Evolutionary conservation across 1,140 invertebrate species (phyloP), one percentile per base, ranked within the genome.

Genomic region (Drosophila lini): DNA sequence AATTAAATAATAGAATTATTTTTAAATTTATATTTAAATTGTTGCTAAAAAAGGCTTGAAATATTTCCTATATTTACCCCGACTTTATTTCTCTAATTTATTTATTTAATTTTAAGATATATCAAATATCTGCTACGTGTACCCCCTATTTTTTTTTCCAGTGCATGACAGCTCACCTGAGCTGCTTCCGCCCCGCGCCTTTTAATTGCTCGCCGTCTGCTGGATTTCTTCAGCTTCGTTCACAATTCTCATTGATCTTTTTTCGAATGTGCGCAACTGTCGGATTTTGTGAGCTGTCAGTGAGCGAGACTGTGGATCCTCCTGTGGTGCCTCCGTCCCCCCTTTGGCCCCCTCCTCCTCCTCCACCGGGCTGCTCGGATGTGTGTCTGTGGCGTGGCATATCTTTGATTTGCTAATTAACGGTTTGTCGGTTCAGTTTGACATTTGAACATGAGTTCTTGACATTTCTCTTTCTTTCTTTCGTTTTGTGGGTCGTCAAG

Each of bases 361-460:
- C 8, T 5, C 16, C 19, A 10, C 13, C 7, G 15, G 9, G 8
- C 22, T 22, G 50, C 42, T 36, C 22, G 38, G 34, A 57, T 70
- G 34, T 58, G 71, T 67, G 44, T 48, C 65, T 79, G 63, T 76
- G 79, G 78, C 79, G 63, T 86, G 82, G 83, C 83, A 88, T 86
- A 89, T 84, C 84, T 89, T 89, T 89, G 84, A 89, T 89, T 89
- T 89, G 84, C 84, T 89, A 89, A 89, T 89, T 89, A 89, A 89
- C 84, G 84, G 84, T 89, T 89, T 89, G 84, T 89, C 84, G 84
- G 84, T 89, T 84, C 57, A 68, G 84, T 89, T 89, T 89, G 84
- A 89, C 84, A 89, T 71, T 89, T 89, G 78, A 89, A 89, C 84
- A 89, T 89, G 85, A 89, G 81, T 89, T 89, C 78, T 78, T 89